phyloP scores from a whole-genome alignment of 64 coral and sea anemone species.

The Exaiptasia diaphana region DNA sequence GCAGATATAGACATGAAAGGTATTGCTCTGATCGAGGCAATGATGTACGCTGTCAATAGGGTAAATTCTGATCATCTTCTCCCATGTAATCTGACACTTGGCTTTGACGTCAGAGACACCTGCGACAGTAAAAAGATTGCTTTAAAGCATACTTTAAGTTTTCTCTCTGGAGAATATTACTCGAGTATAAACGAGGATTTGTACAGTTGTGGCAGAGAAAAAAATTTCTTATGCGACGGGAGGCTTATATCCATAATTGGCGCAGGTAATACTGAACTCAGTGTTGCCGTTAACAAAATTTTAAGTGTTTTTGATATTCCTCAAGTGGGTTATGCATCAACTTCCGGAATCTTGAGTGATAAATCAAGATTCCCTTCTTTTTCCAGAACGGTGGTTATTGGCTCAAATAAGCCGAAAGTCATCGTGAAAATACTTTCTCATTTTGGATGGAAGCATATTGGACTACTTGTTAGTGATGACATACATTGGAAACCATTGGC shows the following conservation, averaged over 20 bases:
- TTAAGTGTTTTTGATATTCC: constrained; percentile 54
- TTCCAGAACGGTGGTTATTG: constrained; percentile 45
- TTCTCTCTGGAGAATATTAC: constrained; percentile 25
- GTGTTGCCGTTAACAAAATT: constrained; percentile 57
- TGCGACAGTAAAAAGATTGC: constrained; percentile 19
- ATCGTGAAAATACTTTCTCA: constrained; percentile 17
- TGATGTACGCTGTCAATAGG: constrained; percentile 37
- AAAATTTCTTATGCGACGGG: neutral
- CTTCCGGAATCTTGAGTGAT: constrained; percentile 62
- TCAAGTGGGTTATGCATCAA: constrained; percentile 68
- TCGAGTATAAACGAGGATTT: neutral
- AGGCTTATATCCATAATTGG: constrained; percentile 47
- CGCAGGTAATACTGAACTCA: constrained; percentile 56
- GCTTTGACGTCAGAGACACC: constrained; percentile 60
- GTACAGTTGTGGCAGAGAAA: neutral
- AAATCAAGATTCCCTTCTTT: constrained; percentile 62
- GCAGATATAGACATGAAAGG: constrained; percentile 29
- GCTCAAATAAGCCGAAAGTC: constrained; percentile 49
- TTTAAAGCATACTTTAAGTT: constrained; percentile 28
- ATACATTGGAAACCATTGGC: constrained; percentile 50
- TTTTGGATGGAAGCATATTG: constrained; percentile 62
- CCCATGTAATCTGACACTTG: constrained; percentile 38
- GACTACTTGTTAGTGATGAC: constrained; percentile 20
- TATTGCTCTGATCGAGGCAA: constrained; percentile 44
- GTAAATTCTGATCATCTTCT: constrained; percentile 39